Evolutionary conservation across 2,113 vertebrate species (phyloP).

Genomic region (Leuciscus idus): DNA sequence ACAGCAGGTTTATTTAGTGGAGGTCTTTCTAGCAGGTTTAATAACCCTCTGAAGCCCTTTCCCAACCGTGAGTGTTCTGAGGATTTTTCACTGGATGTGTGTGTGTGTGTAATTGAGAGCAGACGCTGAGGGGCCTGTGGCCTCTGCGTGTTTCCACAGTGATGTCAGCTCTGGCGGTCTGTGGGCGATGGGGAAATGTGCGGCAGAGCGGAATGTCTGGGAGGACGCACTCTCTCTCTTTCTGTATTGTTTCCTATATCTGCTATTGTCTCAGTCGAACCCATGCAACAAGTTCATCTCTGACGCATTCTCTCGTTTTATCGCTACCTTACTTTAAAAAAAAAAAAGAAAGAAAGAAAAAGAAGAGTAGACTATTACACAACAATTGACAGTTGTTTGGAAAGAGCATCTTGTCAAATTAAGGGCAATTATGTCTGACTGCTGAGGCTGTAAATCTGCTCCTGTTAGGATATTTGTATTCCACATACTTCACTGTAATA

Average conservation of each 20-base stretch:
- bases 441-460: conserved; percentile 40
- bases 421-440: conserved; percentile 41
- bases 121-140: conserved; percentile 70
- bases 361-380: not conserved
- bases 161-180: conserved; percentile 72
- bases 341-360: not conserved
- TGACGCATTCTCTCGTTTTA: not conserved
- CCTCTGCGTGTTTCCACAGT: conserved; percentile 73
- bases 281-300: not conserved
- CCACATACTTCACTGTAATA: conserved; percentile 26
- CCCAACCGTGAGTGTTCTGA: conserved; percentile 41
- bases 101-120: conserved; percentile 73
- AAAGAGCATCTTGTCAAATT: conserved; percentile 32
- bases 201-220: conserved; percentile 63
- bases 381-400: conserved; percentile 32
- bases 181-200: conserved; percentile 52
- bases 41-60: conserved; percentile 62
- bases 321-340: not conserved
- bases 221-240: conserved; percentile 38
- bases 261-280: not conserved
- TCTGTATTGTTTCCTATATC: conserved; percentile 4
- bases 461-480: conserved; percentile 37
- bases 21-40: conserved; percentile 65
- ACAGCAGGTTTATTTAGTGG: conserved; percentile 37
- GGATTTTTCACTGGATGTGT: conserved; percentile 18